Base-by-base conservation (phyloP, 2,113 vertebrate species). In the Antechinus flavipes region DNA sequence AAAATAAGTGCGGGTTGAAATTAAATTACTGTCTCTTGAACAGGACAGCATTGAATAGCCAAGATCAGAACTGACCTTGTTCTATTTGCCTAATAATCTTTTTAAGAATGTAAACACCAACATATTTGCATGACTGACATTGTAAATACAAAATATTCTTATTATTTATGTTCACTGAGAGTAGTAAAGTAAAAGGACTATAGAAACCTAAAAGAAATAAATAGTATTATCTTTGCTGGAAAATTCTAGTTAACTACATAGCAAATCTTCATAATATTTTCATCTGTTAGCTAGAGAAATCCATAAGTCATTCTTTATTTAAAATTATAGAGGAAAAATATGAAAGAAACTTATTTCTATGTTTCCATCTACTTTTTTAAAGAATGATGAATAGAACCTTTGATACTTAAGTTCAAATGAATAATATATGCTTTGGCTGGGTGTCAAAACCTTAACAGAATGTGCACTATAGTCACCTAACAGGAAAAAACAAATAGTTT, bases 401-500 rank as follows among this genome's bases (percentile, higher is more conserved):
- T 98, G 98, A 98, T 96, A 97, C 97, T 97, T 25, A 91, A 96
- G 98, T 98, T 98, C 98, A 98, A 98, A 98, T 97, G 97, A 98
- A 98, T 98, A 96, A 96, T 98, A 98, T 99, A 97, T 98, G 93
- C 98, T 97, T 98, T 99, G 99, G 99, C 98, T 49, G 91, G 49
- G 54, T 96, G 98, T 98, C 99, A 99, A 98, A 98, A 93, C 96
- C 97, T 96, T 97, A 98, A 99, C 98, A 99, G 98, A 98, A 97
- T 97, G 98, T 94, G 97, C 96, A 98, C 97, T 99, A 98, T 98
- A 97, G 98, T 98, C 97, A 98, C 98, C 97, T 97, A 95, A 97
- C 93, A 98, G 98, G 97, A 98, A 98, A 98, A 99, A 98, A 98
- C 98, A 99, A 98, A 99, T 98, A 98, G 98, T 98, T 98, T 98